phyloP scores from a whole-genome alignment of 2,113 vertebrate species.

The Addax nasomaculatus region DNA sequence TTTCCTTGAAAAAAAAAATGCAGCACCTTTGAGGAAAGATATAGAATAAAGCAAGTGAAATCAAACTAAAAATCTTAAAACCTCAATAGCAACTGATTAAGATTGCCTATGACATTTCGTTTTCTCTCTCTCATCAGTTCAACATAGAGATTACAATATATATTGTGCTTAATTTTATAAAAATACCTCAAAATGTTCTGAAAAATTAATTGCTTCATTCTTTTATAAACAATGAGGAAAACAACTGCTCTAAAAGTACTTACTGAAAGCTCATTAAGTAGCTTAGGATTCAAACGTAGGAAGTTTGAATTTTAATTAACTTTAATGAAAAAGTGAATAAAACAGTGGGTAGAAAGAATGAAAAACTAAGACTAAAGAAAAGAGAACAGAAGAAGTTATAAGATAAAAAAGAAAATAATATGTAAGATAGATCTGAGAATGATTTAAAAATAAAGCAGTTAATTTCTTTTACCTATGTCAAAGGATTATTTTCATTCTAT shows the following conservation, averaged over 20 bases:
- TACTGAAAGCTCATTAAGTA: background rate
- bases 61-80: background rate
- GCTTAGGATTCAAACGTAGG: background rate
- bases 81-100: background rate
- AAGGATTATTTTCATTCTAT: conserved; percentile 23
- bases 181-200: background rate
- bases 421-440: background rate
- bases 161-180: background rate
- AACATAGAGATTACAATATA: background rate
- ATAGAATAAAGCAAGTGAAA: background rate
- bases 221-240: background rate
- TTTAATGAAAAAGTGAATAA: background rate
- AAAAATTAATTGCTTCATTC: background rate
- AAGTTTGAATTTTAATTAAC: background rate
- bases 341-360: background rate
- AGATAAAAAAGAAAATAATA: background rate
- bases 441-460: background rate
- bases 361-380: background rate
- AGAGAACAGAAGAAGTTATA: background rate
- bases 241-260: background rate
- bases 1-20: background rate
- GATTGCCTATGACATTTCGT: background rate
- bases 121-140: background rate
- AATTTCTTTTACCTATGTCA: background rate
- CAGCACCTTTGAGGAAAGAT: background rate